These are phyloP conservation scores for Spea bombifrons DNA, from an alignment of 2,113 vertebrate species.

Conservation along the genomic window DNA sequence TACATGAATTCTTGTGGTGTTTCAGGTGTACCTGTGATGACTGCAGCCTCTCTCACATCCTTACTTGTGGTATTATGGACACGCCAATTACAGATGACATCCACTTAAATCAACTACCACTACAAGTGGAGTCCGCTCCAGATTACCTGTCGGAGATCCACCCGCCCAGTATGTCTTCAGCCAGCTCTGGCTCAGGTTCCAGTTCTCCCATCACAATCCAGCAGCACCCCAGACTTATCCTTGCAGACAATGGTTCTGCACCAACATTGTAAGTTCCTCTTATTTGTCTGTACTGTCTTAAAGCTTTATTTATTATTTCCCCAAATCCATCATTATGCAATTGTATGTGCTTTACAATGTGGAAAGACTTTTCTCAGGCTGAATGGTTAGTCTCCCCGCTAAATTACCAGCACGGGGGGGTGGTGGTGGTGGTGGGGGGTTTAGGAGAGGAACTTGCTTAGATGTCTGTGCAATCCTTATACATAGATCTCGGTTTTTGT, in stretches of 20 bases:
- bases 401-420: too few relatives aligned
- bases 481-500: too few relatives aligned
- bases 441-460: too few relatives aligned
- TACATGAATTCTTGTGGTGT: too few relatives aligned
- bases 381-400: too few relatives aligned
- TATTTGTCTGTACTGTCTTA: background rate
- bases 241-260: constrained; percentile 72
- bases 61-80: constrained; percentile 96
- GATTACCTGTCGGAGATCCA: constrained; percentile 86
- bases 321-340: background rate
- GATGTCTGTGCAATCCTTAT: too few relatives aligned
- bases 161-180: constrained; percentile 89
- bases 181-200: constrained; percentile 86
- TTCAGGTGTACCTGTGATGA: constrained; percentile 94
- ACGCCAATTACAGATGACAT: constrained; percentile 86
- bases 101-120: constrained; percentile 82
- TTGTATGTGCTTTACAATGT: background rate
- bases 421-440: too few relatives aligned
- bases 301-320: background rate
- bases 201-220: constrained; percentile 89
- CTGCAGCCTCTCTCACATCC: constrained; percentile 97
- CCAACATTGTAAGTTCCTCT: constrained; percentile 81
- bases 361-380: background rate
- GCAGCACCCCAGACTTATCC: constrained; percentile 81
- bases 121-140: constrained; percentile 78